Conservation (phyloP, 1,140 invertebrate genomes). For the Bombus balteatus region DNA sequence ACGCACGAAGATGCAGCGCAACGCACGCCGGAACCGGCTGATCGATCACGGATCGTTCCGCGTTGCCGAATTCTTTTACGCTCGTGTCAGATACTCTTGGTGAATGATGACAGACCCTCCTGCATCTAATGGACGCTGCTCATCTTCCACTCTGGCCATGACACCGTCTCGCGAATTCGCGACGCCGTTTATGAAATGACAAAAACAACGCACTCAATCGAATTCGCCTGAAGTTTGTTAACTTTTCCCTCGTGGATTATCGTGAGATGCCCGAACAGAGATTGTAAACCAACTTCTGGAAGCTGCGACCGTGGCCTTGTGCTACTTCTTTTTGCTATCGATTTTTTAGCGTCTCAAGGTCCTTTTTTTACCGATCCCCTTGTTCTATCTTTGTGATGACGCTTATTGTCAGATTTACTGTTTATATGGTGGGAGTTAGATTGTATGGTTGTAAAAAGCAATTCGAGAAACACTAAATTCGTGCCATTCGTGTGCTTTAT, state of each 20-base stretch:
- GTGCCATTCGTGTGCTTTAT: too few species aligned
- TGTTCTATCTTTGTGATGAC: background rate
- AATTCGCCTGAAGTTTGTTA: constrained; percentile 36
- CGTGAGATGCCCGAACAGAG: background rate
- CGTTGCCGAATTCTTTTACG: constrained; percentile 53
- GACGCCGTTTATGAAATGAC: constrained; percentile 10
- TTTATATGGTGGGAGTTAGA: background rate
- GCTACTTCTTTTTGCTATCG: background rate
- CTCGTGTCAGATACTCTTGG: constrained; percentile 37
- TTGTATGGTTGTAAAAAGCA: background rate
- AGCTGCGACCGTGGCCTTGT: background rate
- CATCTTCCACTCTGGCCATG: constrained; percentile 49
- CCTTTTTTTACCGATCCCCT: background rate
- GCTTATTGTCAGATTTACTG: background rate
- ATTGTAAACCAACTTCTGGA: background rate
- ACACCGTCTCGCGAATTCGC: constrained; percentile 43
- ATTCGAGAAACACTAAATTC: background rate
- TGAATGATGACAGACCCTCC: constrained; percentile 53
- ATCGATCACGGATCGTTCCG: constrained; percentile 39
- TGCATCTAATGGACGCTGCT: constrained; percentile 10
- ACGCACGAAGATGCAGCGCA: background rate
- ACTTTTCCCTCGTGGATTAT: constrained; percentile 3
- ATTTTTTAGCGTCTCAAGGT: background rate
- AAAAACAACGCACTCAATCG: constrained; percentile 21
- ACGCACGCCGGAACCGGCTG: constrained; percentile 20